Evolutionary conservation across 1,140 invertebrate species (phyloP).

Genomic region (Drosophila rhopaloa): DNA sequence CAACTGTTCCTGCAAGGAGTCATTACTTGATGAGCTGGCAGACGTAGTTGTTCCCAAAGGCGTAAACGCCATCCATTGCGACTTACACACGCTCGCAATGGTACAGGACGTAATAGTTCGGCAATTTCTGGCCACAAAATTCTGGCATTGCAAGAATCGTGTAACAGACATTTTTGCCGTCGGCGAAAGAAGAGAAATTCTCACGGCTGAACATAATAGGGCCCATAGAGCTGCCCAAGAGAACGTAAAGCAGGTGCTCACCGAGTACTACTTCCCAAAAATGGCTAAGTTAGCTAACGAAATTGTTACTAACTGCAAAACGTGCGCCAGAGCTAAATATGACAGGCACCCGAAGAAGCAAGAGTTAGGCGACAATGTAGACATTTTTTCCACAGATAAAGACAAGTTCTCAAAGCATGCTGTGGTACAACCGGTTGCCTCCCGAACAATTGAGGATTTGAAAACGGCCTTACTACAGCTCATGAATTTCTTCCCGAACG

Average conservation of each 20-base stretch:
- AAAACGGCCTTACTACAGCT: too few species aligned
- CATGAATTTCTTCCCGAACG: too few species aligned
- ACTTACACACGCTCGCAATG: slow-evolving; percentile 1
- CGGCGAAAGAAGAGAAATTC: neutral
- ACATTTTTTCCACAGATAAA: neutral
- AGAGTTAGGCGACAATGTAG: slow-evolving; percentile 6
- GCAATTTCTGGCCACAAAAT: slow-evolving; percentile 11
- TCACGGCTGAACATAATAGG: too few species aligned
- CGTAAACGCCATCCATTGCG: slow-evolving; percentile 11
- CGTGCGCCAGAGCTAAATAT: slow-evolving; percentile 9
- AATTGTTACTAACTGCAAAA: slow-evolving; percentile 35
- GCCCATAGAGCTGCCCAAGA: too few species aligned
- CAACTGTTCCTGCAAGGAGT: slow-evolving; percentile 7
- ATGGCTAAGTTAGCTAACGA: slow-evolving; percentile 10
- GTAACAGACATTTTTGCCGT: slow-evolving; percentile 9
- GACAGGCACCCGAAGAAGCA: slow-evolving; percentile 17
- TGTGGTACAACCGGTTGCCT: too few species aligned
- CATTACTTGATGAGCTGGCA: slow-evolving; percentile 4
- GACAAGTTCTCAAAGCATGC: neutral
- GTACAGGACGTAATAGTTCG: slow-evolving; percentile 5
- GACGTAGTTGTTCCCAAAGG: slow-evolving; percentile 2
- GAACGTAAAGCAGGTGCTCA: too few species aligned
- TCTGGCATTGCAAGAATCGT: slow-evolving; percentile 10
- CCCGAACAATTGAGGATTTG: too few species aligned
- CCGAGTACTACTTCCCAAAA: too few species aligned